These are phyloP conservation scores for Phylloscopus collybita DNA, from an alignment of 2,797 vertebrate genomes.

Conservation along the genomic window DNA sequence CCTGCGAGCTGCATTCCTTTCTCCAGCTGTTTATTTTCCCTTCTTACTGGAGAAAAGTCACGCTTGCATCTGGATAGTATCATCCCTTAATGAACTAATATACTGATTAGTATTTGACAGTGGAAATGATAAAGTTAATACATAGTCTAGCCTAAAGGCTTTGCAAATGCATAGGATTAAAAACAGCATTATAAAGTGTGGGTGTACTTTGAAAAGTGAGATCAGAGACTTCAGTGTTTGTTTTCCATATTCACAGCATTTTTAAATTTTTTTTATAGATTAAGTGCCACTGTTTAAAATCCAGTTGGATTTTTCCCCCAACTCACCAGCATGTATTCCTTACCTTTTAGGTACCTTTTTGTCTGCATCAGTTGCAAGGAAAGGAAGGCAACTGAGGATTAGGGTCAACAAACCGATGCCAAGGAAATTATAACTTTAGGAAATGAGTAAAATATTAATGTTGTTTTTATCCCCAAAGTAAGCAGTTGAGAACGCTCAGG, in stretches of 20 bases:
- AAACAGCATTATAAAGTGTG: slow-evolving; percentile 39
- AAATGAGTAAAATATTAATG: background rate
- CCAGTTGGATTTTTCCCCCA: background rate
- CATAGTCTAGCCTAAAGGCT: slow-evolving; percentile 7
- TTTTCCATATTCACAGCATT: background rate
- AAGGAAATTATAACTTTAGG: background rate
- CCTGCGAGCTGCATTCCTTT: background rate
- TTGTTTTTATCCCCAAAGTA: slow-evolving; percentile 3
- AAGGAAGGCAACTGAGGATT: background rate
- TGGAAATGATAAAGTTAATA: slow-evolving; percentile 22
- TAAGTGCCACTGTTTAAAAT: background rate
- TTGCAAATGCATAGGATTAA: slow-evolving; percentile 38
- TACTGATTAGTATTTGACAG: background rate
- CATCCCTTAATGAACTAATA: background rate
- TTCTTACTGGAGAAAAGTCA: background rate
- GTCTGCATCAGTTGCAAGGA: background rate
- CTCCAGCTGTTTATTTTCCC: background rate
- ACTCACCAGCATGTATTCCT: background rate
- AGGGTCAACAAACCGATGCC: background rate
- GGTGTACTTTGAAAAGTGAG: slow-evolving; percentile 30
- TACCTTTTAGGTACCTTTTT: background rate
- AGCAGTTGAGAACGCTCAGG: background rate
- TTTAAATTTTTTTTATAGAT: background rate
- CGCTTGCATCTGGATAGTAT: background rate
- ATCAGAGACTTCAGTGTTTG: background rate